phyloP scores from a whole-genome alignment of 2,888 invertebrate genomes.

The Hololepta plana region DNA sequence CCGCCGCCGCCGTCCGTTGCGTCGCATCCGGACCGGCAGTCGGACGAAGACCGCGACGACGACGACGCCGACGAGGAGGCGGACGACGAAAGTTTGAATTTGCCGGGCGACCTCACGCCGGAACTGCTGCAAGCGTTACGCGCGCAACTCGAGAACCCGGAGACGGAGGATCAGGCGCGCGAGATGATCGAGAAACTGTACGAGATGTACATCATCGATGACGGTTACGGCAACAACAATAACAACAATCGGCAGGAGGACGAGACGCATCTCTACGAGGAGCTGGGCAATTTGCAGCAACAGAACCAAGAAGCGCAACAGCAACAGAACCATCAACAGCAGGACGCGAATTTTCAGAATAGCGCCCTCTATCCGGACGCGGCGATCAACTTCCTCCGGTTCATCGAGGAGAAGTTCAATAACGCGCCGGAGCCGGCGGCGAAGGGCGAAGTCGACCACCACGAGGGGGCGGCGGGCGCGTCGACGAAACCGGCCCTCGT shows the following conservation, averaged over 20 bases:
- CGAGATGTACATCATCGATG: constrained; percentile 53
- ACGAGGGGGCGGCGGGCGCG: constrained; percentile 20
- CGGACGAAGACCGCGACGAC: constrained; percentile 7
- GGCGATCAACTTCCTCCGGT: constrained; percentile 6
- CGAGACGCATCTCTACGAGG: constrained; percentile 27
- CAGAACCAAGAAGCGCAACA: constrained; percentile 12
- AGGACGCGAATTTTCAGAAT: constrained; percentile 6
- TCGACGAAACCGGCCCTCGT: constrained; percentile 20
- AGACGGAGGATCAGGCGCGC: constrained; percentile 52
- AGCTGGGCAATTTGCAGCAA: constrained; percentile 34
- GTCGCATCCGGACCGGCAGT: no score
- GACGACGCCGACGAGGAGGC: constrained; percentile 21
- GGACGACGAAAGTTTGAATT: constrained; percentile 26
- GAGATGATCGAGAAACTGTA: constrained; percentile 63
- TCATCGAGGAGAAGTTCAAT: constrained; percentile 22
- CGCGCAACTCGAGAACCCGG: constrained; percentile 50
- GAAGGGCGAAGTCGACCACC: constrained; percentile 24
- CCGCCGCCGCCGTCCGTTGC: constrained; percentile 39
- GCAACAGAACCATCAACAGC: constrained; percentile 17
- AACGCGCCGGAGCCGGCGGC: constrained; percentile 26
- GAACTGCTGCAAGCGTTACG: constrained; percentile 50
- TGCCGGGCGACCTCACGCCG: constrained; percentile 57
- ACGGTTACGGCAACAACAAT: constrained; percentile 33
- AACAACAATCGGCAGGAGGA: constrained; percentile 30
- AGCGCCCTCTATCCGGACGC: no score